Conservation (phyloP, 2,113 vertebrate genomes). For the Spizaetus ornatus region DNA sequence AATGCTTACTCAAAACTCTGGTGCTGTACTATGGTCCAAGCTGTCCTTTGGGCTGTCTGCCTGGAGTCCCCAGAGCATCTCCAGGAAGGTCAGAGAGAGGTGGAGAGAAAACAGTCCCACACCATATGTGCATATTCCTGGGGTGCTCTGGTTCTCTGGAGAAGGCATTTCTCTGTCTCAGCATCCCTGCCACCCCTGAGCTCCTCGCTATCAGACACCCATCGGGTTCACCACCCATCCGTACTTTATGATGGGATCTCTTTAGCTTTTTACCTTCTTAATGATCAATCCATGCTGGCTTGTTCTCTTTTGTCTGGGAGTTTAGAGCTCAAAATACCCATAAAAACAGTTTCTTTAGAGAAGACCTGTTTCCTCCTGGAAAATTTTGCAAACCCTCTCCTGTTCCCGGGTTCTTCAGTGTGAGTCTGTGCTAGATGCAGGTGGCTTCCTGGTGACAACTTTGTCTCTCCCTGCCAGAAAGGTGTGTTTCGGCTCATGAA, state of each 20-base stretch:
- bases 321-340: neutral
- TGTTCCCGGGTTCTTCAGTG: neutral
- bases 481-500: constrained; percentile 86
- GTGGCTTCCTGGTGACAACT: neutral
- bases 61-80: neutral
- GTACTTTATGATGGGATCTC: neutral
- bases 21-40: neutral
- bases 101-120: neutral
- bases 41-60: too few relatives aligned
- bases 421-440: neutral
- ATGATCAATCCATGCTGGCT: neutral
- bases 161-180: neutral
- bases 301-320: neutral
- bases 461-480: constrained; percentile 70
- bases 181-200: neutral
- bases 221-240: neutral
- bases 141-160: neutral
- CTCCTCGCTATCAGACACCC: neutral
- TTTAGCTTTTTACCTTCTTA: neutral
- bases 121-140: fast-evolving
- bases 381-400: neutral
- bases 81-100: neutral
- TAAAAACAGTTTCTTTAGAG: neutral
- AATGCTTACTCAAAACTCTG: neutral
- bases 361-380: neutral